Conservation (phyloP, 2,888 invertebrate genomes). For the Schrankia costaestrigalis region DNA sequence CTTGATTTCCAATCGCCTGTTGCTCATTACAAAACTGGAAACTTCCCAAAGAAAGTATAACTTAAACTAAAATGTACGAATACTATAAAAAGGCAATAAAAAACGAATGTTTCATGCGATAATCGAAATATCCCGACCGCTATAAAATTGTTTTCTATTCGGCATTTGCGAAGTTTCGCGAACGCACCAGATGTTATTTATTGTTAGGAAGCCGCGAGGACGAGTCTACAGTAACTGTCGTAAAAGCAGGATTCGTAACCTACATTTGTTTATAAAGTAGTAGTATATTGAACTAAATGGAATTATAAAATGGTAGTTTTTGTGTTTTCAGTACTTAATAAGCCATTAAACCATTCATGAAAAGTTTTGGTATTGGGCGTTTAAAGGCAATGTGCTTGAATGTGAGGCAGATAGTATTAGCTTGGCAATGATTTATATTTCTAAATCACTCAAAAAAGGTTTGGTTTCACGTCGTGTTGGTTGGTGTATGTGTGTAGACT, state of each 20-base stretch:
- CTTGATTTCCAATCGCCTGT: no score
- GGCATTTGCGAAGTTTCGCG: slow-evolving; percentile 28
- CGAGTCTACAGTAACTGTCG: slow-evolving; percentile 33
- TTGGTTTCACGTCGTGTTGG: no score
- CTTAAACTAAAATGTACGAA: not conserved
- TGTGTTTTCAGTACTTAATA: no score
- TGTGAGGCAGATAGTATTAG: no score
- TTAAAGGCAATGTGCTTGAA: no score
- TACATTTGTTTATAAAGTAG: slow-evolving; percentile 31
- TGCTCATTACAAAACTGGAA: slow-evolving; percentile 1
- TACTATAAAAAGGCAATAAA: slow-evolving; percentile 15
- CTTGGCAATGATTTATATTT: no score
- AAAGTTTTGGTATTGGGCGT: no score
- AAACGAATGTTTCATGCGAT: slow-evolving; percentile 12
- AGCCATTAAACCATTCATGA: no score
- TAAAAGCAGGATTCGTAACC: slow-evolving; percentile 40
- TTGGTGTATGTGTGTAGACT: no score
- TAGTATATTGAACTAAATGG: slow-evolving; percentile 13
- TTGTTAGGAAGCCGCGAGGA: slow-evolving; percentile 30
- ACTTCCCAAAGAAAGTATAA: slow-evolving; percentile 14
- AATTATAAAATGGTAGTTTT: no score
- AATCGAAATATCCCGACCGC: slow-evolving; percentile 17
- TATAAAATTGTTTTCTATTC: slow-evolving; percentile 29
- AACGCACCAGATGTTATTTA: slow-evolving; percentile 41
- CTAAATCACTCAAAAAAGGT: no score